Conservation (phyloP, 2,797 vertebrate species). For the Myotis myotis region DNA sequence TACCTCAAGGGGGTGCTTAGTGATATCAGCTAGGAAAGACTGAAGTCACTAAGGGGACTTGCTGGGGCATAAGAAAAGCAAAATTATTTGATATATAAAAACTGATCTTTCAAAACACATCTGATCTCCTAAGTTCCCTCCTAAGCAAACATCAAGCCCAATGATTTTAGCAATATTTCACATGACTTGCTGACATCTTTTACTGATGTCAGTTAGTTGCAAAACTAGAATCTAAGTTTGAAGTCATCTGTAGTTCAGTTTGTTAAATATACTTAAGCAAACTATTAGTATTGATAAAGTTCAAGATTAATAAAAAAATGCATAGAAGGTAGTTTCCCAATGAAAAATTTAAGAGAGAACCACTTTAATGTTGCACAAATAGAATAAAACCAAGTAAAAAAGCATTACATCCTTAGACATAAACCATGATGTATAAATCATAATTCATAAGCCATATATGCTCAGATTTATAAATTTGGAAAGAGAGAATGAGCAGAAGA, state of each 20-base stretch:
- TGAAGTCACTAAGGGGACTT: background rate
- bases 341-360: background rate
- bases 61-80: background rate
- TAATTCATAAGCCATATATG: background rate
- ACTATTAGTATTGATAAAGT: background rate
- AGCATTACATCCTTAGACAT: background rate
- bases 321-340: background rate
- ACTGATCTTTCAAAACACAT: background rate
- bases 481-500: background rate
- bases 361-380: background rate
- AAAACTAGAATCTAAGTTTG: conserved; percentile 3
- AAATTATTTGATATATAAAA: background rate
- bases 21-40: background rate
- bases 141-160: background rate
- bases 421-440: background rate
- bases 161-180: background rate
- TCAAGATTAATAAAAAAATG: background rate
- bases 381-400: background rate
- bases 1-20: background rate
- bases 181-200: background rate
- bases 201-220: background rate
- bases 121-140: background rate
- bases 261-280: conserved; percentile 19
- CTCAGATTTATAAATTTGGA: background rate
- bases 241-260: background rate